phyloP scores from a whole-genome alignment of 2,888 invertebrate genomes.

The Brachylomia viminalis region DNA sequence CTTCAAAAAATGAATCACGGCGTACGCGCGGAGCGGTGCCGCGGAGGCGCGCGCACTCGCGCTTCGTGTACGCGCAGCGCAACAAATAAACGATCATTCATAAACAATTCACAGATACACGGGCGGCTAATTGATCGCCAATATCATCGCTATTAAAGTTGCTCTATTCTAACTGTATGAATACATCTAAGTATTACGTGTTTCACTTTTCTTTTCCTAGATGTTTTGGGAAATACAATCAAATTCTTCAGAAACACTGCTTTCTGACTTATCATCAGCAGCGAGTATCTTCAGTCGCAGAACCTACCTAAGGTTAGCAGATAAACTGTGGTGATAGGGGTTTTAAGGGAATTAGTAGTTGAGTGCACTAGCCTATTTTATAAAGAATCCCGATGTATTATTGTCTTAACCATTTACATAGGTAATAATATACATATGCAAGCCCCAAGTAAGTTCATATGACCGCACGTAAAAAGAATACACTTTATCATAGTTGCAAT shows the following conservation, averaged over 20 bases:
- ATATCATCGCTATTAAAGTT: constrained; percentile 67
- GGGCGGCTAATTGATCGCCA: constrained; percentile 68
- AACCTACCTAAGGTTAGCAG: neutral
- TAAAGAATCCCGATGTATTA: neutral
- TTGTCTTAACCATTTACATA: constrained; percentile 22
- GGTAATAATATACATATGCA: neutral
- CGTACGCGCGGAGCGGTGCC: constrained; percentile 45
- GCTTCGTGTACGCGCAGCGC: constrained; percentile 67
- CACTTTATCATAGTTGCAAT: constrained; percentile 50
- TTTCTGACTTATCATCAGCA: constrained; percentile 18
- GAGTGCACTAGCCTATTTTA: neutral
- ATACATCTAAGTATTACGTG: constrained; percentile 19
- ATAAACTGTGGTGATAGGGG: neutral
- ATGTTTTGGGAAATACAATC: constrained; percentile 8
- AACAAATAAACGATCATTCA: constrained; percentile 83
- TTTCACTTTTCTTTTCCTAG: constrained; percentile 22
- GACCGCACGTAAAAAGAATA: constrained; percentile 46
- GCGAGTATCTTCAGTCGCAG: neutral
- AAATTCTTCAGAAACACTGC: constrained; percentile 5
- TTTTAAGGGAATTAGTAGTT: neutral
- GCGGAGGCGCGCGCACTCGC: constrained; percentile 66
- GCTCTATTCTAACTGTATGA: constrained; percentile 39
- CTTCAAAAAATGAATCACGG: constrained; percentile 72
- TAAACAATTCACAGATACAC: constrained; percentile 75
- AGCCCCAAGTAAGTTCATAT: constrained; percentile 19